Conservation (phyloP, 2,113 vertebrate genomes). For the Protobothrops mucrosquamatus region DNA sequence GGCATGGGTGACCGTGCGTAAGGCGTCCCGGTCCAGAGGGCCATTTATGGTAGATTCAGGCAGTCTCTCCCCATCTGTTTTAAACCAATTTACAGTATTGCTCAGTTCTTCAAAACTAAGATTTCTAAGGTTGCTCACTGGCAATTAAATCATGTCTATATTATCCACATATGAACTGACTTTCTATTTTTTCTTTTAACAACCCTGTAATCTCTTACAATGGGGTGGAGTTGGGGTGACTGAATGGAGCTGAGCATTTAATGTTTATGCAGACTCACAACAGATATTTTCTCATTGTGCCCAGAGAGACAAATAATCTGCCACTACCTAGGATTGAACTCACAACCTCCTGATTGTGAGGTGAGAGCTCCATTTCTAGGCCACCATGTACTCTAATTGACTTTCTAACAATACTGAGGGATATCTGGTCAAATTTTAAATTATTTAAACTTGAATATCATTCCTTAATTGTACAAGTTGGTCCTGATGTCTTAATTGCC, state of each 20-base stretch:
- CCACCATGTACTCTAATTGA: neutral
- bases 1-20: no score
- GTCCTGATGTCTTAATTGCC: neutral
- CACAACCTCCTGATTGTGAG: neutral
- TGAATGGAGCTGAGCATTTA: neutral
- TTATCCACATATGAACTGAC: neutral
- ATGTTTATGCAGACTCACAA: neutral
- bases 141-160: neutral
- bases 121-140: neutral
- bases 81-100: neutral
- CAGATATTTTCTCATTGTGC: neutral
- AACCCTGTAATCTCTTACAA: neutral
- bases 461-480: neutral
- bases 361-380: neutral
- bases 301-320: neutral
- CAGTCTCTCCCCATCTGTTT: neutral
- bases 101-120: neutral
- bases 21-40: no score
- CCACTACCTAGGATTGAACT: neutral
- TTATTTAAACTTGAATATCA: neutral
- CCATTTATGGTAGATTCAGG: conserved; percentile 44
- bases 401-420: neutral
- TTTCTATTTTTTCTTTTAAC: neutral
- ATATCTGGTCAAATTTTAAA: neutral
- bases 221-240: neutral